phyloP scores from a whole-genome alignment of 2,797 vertebrate genomes.

The Notolepis coatsorum region DNA sequence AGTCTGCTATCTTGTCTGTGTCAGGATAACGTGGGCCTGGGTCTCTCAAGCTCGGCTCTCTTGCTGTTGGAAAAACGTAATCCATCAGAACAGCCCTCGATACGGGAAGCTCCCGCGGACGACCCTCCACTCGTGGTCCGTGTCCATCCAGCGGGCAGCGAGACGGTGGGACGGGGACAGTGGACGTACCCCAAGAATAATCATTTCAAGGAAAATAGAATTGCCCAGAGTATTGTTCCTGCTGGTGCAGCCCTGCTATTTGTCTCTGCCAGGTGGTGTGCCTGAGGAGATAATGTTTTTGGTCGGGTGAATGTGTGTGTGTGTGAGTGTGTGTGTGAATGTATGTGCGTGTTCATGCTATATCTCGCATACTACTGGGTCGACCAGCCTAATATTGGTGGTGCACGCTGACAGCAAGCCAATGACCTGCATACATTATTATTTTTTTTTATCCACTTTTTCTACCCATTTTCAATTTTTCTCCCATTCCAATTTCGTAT shows the following conservation, averaged over 20 bases:
- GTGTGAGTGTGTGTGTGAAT: background rate
- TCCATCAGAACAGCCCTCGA: constrained; percentile 28
- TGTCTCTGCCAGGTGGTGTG: background rate
- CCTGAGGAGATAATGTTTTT: background rate
- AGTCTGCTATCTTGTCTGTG: constrained; percentile 4
- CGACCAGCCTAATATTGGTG: no score
- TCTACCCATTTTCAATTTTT: no score
- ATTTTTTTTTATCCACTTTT: no score
- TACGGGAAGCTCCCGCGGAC: constrained; percentile 30
- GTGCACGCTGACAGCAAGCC: no score
- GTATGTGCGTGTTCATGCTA: background rate
- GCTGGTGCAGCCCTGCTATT: background rate
- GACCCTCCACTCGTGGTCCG: constrained; percentile 40
- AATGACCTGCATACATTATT: no score
- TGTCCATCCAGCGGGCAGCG: constrained; percentile 16
- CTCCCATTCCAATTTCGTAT: no score
- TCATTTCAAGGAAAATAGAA: constrained; percentile 19
- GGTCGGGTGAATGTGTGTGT: background rate
- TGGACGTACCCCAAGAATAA: constrained; percentile 27
- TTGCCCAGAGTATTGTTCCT: background rate
- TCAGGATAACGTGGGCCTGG: constrained; percentile 1
- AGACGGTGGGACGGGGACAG: no score
- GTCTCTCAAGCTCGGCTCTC: background rate
- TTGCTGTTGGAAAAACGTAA: constrained; percentile 21
- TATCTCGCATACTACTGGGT: no score